Evolutionary conservation across 2,113 vertebrate genomes (phyloP).

Genomic region (Sinocyclocheilus anshuiensis): DNA sequence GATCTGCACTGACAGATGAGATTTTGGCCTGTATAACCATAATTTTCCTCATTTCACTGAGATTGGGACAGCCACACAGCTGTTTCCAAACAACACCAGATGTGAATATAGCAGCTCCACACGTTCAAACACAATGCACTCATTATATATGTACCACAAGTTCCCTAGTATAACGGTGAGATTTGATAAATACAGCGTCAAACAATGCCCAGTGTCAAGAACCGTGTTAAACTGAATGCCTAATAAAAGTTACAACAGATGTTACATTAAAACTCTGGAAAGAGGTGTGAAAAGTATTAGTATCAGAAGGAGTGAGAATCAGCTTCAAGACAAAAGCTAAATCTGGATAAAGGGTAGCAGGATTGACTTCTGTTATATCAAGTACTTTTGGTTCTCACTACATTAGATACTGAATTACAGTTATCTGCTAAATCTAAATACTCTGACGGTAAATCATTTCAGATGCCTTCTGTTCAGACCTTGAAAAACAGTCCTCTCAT

Average conservation of each 20-base stretch:
- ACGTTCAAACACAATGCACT: not conserved
- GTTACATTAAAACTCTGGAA: conserved; percentile 4
- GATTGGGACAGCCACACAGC: not conserved
- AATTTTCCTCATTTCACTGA: conserved; percentile 30
- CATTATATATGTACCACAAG: not conserved
- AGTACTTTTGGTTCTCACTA: conserved; percentile 10
- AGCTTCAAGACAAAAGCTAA: not conserved
- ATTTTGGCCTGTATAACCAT: not conserved
- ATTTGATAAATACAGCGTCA: not conserved
- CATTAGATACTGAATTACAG: conserved; percentile 4
- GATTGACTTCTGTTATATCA: conserved; percentile 5
- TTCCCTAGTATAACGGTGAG: not conserved
- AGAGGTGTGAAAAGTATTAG: not conserved
- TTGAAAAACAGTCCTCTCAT: conserved; percentile 32
- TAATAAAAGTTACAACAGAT: not conserved
- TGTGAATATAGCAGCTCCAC: not conserved
- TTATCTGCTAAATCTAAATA: not conserved
- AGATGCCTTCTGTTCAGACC: not conserved
- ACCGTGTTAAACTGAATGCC: not conserved
- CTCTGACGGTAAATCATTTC: not conserved
- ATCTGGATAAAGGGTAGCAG: not conserved
- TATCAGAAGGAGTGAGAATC: not conserved
- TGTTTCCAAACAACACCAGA: conserved; percentile 10
- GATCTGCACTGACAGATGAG: not conserved
- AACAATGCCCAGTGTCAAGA: not conserved